Conservation (phyloP, 2,888 invertebrate genomes). For the Lapara coniferarum region DNA sequence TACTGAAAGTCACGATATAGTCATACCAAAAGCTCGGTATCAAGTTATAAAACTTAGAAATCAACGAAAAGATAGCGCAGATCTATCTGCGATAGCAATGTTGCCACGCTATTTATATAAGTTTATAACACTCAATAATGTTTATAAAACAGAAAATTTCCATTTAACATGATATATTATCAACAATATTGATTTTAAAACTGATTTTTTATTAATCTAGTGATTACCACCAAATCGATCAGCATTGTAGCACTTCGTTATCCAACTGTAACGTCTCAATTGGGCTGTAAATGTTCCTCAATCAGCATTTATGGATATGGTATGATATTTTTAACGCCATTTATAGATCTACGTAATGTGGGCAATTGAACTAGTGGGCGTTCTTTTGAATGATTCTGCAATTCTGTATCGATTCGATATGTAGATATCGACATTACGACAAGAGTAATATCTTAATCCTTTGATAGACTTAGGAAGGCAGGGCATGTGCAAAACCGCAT, state of each 20-base stretch:
- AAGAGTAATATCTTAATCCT: too few relatives aligned
- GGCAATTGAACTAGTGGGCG: not conserved
- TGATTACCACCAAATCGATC: conserved; percentile 14
- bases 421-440: too few relatives aligned
- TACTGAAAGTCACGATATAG: not conserved
- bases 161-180: not conserved
- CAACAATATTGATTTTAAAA: not conserved
- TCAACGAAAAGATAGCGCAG: not conserved
- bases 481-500: too few relatives aligned
- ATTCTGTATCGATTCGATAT: too few relatives aligned
- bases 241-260: not conserved
- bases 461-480: too few relatives aligned
- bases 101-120: not conserved
- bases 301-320: conserved; percentile 9
- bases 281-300: conserved; percentile 3
- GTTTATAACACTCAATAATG: not conserved
- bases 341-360: not conserved
- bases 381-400: not conserved
- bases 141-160: not conserved
- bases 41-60: not conserved
- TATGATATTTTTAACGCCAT: not conserved
- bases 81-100: not conserved
- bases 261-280: not conserved
- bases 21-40: conserved; percentile 3
- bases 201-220: conserved; percentile 15